Conservation (phyloP, 2,113 vertebrate species). For the Pteropus alecto region DNA sequence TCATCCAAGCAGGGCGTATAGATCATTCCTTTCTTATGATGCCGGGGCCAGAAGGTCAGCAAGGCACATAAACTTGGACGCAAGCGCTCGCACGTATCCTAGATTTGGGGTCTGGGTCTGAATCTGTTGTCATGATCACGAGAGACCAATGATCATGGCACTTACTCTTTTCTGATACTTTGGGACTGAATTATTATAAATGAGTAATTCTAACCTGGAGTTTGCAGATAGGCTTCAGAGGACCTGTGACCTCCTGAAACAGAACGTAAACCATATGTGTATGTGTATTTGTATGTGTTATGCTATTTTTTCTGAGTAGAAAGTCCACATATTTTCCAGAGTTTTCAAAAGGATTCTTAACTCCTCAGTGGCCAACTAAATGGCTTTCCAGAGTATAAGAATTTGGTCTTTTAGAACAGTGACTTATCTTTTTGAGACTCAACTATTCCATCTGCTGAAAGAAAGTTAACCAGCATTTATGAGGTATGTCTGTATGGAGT, state of each 20-base stretch:
- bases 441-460: neutral
- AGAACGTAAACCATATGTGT: neutral
- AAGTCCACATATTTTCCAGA: neutral
- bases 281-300: neutral
- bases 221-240: neutral
- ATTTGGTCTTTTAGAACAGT: neutral
- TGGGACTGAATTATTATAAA: neutral
- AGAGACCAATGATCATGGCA: neutral
- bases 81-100: fast-evolving
- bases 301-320: neutral
- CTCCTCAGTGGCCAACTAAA: neutral
- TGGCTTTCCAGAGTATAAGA: neutral
- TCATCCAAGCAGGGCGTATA: neutral
- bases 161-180: neutral
- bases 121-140: neutral
- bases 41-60: neutral
- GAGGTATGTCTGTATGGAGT: neutral
- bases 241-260: neutral
- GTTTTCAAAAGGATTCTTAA: neutral
- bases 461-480: neutral
- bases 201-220: neutral
- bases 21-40: neutral
- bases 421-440: neutral
- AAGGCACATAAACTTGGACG: neutral
- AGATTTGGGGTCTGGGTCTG: neutral